phyloP scores from a whole-genome alignment of 92 coral and sea anemone genomes.

The Epizoanthus illoricatus region DNA sequence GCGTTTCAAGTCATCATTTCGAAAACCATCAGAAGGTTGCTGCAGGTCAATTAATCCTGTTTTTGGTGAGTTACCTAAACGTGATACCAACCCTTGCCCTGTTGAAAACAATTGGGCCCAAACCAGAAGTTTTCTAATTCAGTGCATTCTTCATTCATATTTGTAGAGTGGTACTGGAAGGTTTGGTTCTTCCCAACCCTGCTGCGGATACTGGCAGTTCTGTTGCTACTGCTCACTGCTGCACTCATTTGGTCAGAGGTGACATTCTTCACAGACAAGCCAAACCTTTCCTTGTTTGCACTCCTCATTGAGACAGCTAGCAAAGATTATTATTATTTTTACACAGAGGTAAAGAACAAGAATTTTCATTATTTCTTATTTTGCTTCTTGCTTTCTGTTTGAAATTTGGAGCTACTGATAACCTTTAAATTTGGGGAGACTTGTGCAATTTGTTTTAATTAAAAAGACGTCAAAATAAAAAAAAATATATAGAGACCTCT shows the following conservation, averaged over 20 bases:
- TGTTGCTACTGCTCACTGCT: slow-evolving; percentile 69
- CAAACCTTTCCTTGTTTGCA: slow-evolving; percentile 83
- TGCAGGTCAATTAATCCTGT: slow-evolving; percentile 54
- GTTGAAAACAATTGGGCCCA: too few species aligned
- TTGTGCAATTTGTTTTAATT: background rate
- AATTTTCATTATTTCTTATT: too few species aligned
- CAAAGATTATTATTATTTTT: slow-evolving; percentile 82
- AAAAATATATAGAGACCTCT: background rate
- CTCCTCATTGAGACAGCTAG: slow-evolving; percentile 77
- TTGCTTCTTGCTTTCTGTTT: too few species aligned
- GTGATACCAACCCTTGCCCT: background rate
- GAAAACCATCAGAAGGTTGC: slow-evolving; percentile 58
- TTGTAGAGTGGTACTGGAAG: slow-evolving; percentile 94
- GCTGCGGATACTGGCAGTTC: slow-evolving; percentile 75
- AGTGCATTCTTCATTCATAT: background rate
- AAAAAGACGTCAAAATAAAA: background rate
- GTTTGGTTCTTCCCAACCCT: slow-evolving; percentile 83
- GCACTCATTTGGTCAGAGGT: slow-evolving; percentile 97
- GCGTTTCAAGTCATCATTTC: slow-evolving; percentile 80
- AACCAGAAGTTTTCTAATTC: too few species aligned
- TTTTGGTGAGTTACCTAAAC: slow-evolving; percentile 51
- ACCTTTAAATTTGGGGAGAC: background rate
- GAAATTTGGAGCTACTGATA: background rate
- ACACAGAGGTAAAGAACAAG: slow-evolving; percentile 75
- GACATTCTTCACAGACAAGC: slow-evolving; percentile 86